Evolutionary conservation across 1,140 invertebrate genomes (phyloP).

Genomic region (Arctopsyche grandis): DNA sequence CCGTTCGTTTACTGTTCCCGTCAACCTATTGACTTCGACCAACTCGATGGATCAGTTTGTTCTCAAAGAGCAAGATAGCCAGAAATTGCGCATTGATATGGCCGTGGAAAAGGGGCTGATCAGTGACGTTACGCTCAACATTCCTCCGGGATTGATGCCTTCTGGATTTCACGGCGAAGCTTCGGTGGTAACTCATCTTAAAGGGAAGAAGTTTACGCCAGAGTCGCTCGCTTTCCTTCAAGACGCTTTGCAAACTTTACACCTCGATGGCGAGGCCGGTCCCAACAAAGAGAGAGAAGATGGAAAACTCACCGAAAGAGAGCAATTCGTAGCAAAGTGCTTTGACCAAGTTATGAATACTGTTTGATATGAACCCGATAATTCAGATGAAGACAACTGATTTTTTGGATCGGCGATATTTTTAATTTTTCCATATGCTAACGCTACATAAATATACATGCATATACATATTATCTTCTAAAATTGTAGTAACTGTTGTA

Average conservation of each 20-base stretch:
- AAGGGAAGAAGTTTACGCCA: conserved; percentile 64
- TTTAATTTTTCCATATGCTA: not conserved
- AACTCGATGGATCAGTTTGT: conserved; percentile 36
- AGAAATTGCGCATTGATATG: conserved; percentile 64
- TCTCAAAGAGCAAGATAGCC: conserved; percentile 54
- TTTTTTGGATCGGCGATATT: conserved; percentile 1
- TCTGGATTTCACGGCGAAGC: conserved; percentile 66
- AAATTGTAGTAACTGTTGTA: not conserved
- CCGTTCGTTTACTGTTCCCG: conserved; percentile 62
- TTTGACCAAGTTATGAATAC: conserved; percentile 67
- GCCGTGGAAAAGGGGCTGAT: conserved; percentile 64
- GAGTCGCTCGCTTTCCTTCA: conserved; percentile 62
- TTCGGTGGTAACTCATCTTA: conserved; percentile 64
- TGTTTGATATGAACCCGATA: conserved; percentile 55
- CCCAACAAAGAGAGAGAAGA: not conserved
- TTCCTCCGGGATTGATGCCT: conserved; percentile 63
- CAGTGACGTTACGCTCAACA: conserved; percentile 63
- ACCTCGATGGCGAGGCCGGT: conserved; percentile 57
- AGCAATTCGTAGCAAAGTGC: conserved; percentile 66
- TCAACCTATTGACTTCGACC: conserved; percentile 59
- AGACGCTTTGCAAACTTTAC: conserved; percentile 63
- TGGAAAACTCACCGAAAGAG: conserved; percentile 62
- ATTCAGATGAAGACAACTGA: conserved; percentile 44
- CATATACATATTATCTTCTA: not conserved
- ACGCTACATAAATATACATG: no score